Conservation (phyloP, 2,113 vertebrate genomes). For the Melanotaenia duboulayi region DNA sequence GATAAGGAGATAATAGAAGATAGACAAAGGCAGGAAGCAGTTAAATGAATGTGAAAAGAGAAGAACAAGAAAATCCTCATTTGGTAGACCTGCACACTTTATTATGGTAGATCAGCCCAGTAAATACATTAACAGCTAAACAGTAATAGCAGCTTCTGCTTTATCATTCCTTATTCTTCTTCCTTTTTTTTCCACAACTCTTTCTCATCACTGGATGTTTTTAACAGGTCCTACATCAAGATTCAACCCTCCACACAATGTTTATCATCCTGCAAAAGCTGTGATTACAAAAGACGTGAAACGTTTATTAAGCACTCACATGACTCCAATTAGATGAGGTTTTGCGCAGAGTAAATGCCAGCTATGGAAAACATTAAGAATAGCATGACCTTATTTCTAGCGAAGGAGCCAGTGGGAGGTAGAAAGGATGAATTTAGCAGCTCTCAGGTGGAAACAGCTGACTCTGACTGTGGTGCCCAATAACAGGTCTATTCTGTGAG, state of each 20-base stretch:
- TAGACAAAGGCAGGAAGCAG: constrained; percentile 27
- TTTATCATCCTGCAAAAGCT: constrained; percentile 32
- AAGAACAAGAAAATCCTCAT: constrained; percentile 28
- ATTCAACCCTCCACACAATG: constrained; percentile 20
- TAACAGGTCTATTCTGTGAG: constrained; percentile 49
- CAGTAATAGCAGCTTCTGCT: constrained; percentile 23
- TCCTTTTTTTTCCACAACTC: constrained; percentile 9
- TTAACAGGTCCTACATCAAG: constrained; percentile 16
- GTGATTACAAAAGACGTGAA: constrained; percentile 33
- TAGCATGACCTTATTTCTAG: constrained; percentile 61
- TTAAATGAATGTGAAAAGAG: constrained; percentile 29
- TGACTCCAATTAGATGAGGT: constrained; percentile 49
- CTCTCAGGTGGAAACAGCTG: constrained; percentile 68
- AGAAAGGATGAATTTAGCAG: constrained; percentile 61
- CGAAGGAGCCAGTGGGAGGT: constrained; percentile 47
- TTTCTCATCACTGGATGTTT: constrained; percentile 4
- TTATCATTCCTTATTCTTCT: constrained; percentile 31
- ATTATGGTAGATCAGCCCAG: constrained; percentile 29
- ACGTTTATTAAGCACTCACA: constrained; percentile 33
- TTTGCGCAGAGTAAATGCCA: constrained; percentile 38
- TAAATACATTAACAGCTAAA: constrained; percentile 36
- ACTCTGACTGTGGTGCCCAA: constrained; percentile 48
- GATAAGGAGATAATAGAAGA: constrained; percentile 48
- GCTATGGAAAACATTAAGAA: constrained; percentile 42
- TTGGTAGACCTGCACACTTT: constrained; percentile 24